Conservation (phyloP, 2,113 vertebrate genomes). For the Ochotona curzoniae region DNA sequence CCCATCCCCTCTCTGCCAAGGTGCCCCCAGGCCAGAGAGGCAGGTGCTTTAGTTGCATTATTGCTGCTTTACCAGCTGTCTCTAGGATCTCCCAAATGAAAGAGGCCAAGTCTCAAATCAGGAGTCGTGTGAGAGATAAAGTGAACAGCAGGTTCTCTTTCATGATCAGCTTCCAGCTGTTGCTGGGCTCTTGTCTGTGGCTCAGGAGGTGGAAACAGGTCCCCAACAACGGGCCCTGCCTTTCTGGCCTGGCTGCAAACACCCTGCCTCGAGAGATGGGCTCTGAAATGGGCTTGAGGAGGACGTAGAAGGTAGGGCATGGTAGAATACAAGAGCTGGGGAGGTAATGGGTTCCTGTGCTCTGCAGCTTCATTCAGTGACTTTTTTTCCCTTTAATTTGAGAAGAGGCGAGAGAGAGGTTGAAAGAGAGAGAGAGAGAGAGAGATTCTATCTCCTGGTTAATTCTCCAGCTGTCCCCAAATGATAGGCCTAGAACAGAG, state of each 20-base stretch:
- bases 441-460: too few relatives aligned
- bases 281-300: fast-evolving
- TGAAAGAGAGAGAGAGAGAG: too few relatives aligned
- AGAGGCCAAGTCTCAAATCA: fast-evolving
- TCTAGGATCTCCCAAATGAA: conserved; percentile 74
- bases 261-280: too few relatives aligned
- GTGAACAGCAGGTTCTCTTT: fast-evolving
- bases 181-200: fast-evolving
- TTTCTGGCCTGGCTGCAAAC: background rate
- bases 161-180: fast-evolving
- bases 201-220: background rate
- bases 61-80: conserved; percentile 73
- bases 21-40: background rate
- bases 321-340: background rate
- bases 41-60: background rate
- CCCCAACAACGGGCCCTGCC: background rate
- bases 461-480: too few relatives aligned
- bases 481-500: too few relatives aligned
- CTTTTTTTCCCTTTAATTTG: background rate
- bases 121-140: fast-evolving
- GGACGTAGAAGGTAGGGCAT: background rate
- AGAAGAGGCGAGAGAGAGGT: too few relatives aligned
- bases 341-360: fast-evolving
- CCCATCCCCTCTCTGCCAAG: background rate
- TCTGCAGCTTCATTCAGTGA: background rate